Evolutionary conservation across 2,797 vertebrate species (phyloP), one percentile per base, ranked within the genome.

Genomic region (Zenarchopterus dispar): DNA sequence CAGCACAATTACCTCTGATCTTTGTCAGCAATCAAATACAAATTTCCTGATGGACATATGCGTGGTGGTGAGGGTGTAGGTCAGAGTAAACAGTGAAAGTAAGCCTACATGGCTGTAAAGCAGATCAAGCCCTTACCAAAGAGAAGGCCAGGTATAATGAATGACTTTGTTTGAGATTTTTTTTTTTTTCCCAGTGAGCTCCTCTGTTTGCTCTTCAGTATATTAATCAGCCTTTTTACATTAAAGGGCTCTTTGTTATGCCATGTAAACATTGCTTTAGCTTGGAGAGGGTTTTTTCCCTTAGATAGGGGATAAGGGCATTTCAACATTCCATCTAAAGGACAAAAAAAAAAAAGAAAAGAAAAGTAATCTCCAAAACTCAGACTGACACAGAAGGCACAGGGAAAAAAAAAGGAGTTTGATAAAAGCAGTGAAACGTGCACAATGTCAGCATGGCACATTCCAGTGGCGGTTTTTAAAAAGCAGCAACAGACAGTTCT

Each of bases 211-310:
- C 81, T 84, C 88, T 91, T 74, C 51, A 75, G 63, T 39, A 54
- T 80, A 91, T 92, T 84, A 89, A 84, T 93, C 78, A 81, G 85
- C 75, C 80, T 77, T 89, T 87, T 86, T 72, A 84, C 67, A 71
- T 84, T 73, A 63, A 80, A 84, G 55, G 72, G 68, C 75, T 89
- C 89, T 93, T 90, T 92, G 88, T 93, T 76, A 76, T 36, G 73
- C 82, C 79, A 70, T 84, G 84, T 90, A 91, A 93, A 94, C 89
- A 92, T 70, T 70, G 76, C 77, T 81, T 84, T 71, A 79, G 78
- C 80, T 73, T 62, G 75, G 61, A 60, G 44, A 22, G 56, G 36
- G 43, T 56, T 64, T 75, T 73, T 78, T 59, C 72, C 24, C 56
- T 64, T 39, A 66, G 63, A 85, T 86, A 71, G 70, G 75, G 87